Conservation (phyloP, 2,888 invertebrate species). For the Parasteatoda lunata region DNA sequence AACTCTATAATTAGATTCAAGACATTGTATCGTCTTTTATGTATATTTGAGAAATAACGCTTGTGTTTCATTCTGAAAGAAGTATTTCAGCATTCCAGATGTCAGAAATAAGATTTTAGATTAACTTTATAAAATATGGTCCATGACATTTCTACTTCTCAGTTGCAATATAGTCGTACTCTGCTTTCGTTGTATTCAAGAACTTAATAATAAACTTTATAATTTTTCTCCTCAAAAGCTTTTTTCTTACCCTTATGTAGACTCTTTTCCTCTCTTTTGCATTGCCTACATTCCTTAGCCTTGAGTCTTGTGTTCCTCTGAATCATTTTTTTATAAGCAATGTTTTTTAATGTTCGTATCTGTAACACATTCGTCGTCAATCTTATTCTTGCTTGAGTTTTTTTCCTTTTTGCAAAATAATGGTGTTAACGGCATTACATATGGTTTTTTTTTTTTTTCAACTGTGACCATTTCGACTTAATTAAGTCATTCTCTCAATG, state of each 20-base stretch:
- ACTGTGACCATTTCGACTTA: not conserved
- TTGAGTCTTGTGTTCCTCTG: not conserved
- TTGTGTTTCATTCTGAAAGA: no score
- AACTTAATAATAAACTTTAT: not conserved
- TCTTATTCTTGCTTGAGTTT: not conserved
- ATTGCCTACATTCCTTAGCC: not conserved
- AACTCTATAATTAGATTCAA: no score
- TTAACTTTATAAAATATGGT: no score
- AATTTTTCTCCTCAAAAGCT: not conserved
- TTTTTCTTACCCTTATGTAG: not conserved
- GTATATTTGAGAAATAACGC: no score
- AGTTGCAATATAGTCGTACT: no score
- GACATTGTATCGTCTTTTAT: no score
- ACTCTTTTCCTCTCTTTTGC: not conserved
- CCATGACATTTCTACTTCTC: no score
- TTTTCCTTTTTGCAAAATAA: not conserved
- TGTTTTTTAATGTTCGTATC: not conserved
- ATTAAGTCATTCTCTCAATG: not conserved
- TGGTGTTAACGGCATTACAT: not conserved
- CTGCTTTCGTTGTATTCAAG: not conserved
- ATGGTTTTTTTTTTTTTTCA: not conserved
- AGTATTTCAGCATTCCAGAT: no score
- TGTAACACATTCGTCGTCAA: not conserved
- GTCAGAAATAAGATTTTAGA: no score
- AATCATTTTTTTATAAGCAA: not conserved